phyloP scores from a whole-genome alignment of 1,140 invertebrate species.

The Calliphora vicina region DNA sequence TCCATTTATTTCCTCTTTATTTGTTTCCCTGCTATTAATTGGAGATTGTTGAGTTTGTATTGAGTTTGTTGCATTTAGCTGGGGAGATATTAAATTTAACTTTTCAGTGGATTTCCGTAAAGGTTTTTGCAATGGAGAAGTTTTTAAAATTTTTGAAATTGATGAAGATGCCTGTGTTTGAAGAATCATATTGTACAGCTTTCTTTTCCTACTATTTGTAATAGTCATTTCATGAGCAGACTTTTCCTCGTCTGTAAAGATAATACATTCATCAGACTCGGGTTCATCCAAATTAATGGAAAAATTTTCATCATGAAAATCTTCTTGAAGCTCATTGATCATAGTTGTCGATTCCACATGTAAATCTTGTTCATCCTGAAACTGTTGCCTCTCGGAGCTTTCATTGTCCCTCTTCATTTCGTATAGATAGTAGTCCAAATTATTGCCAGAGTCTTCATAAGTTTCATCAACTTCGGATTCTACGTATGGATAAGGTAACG shows the following conservation, averaged over 20 bases:
- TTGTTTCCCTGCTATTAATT: no score
- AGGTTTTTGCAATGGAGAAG: not conserved
- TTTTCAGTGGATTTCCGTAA: no score
- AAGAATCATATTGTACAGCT: no score
- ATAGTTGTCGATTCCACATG: not conserved
- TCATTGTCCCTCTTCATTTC: not conserved
- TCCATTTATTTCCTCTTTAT: not conserved
- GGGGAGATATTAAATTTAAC: no score
- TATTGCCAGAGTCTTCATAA: not conserved
- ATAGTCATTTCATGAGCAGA: not conserved
- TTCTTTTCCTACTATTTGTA: no score
- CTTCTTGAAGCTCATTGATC: not conserved
- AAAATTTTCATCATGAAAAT: not conserved
- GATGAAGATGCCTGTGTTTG: no score
- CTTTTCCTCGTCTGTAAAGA: not conserved
- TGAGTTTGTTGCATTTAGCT: no score
- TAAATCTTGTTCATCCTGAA: not conserved
- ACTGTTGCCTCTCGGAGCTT: not conserved
- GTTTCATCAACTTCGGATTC: constrained; percentile 8
- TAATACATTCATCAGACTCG: not conserved
- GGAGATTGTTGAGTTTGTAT: no score
- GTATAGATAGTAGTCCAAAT: constrained; percentile 1
- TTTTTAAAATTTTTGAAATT: not conserved
- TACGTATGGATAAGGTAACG: constrained; percentile 46
- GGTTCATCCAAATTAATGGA: not conserved